Evolutionary conservation across 2,113 vertebrate species (phyloP).

Genomic region (Cephalopterus ornatus): DNA sequence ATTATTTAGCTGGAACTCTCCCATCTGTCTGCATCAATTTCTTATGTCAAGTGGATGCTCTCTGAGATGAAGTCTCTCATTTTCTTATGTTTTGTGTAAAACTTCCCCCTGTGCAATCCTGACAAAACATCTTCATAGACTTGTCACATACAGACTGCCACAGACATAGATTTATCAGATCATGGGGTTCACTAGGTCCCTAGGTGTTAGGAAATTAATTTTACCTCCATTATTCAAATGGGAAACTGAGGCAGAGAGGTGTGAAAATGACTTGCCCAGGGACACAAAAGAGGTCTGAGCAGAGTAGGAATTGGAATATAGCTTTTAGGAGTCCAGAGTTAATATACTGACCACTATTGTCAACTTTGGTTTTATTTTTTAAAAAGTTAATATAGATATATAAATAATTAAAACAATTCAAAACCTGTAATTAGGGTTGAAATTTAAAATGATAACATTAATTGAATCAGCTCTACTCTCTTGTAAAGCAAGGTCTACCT

Average conservation of each 20-base stretch:
- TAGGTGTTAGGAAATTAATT: not conserved
- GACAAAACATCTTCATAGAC: not conserved
- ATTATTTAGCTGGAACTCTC: not conserved
- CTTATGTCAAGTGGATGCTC: not conserved
- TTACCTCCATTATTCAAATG: not conserved
- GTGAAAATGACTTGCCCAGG: not conserved
- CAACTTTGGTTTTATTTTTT: not conserved
- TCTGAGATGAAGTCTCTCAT: not conserved
- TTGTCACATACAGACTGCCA: not conserved
- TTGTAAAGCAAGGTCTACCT: not conserved
- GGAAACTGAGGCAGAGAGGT: not conserved
- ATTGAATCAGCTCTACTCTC: not conserved
- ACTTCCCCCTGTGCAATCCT: not conserved
- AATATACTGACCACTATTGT: not conserved
- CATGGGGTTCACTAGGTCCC: fast-evolving
- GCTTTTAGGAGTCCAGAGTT: not conserved
- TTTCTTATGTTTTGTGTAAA: not conserved
- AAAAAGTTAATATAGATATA: not conserved
- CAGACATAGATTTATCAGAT: not conserved
- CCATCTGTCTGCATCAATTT: not conserved
- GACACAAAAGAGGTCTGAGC: not conserved
- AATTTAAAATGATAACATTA: not conserved
- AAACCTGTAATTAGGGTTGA: not conserved
- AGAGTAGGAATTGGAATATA: not conserved
- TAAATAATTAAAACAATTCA: not conserved